Base-by-base conservation (phyloP, 2,113 vertebrate genomes). In the Propithecus coquereli region DNA sequence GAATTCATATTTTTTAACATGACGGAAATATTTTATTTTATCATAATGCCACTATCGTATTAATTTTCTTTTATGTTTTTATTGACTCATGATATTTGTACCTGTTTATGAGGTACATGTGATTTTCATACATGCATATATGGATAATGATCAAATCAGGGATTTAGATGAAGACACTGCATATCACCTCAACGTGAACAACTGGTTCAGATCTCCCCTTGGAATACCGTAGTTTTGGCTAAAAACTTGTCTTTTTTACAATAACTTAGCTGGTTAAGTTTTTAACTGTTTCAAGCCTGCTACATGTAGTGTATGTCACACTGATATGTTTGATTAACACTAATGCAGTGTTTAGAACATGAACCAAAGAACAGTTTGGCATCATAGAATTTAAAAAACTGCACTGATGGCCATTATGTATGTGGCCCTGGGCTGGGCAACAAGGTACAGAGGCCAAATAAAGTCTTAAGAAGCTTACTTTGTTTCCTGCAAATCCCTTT, bases 181-280 rank as follows among this genome's bases (percentile, higher is more conserved):
- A 7, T 2, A 8, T 6, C 27, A 47, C 1, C 22, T 32, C 1
- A 13, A 5, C 11, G 8, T n/a, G 5, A 11, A 27, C 4, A 4
- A 22, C 1, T 30, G 1, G 30, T 40, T 81, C 52, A 81, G 22
- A 70, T 61, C 2, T 57, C 8, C 5, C 3, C 18, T 5, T 40
- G 66, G 14, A 90, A 63, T 47, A 52, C 5, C 3, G 47, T 8
- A 63, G 7, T 1, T 1, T 43, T 40, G 50, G 20, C 11, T 59
- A 65, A 50, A 81, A 17, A 27, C 1, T 5, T 27, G 20, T 40
- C 11, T 47, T 82, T 86, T 32, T 47, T 80, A 40, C 16, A 23
- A 8, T 88, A 30, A 27, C 8, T 66, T 65, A 40, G 4, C 8
- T 50, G 34, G 18, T 61, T 37, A 76, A 1, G 20, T 37, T 65